phyloP scores from a whole-genome alignment of 1,140 invertebrate genomes.

The Atopsyche davidsoni region DNA sequence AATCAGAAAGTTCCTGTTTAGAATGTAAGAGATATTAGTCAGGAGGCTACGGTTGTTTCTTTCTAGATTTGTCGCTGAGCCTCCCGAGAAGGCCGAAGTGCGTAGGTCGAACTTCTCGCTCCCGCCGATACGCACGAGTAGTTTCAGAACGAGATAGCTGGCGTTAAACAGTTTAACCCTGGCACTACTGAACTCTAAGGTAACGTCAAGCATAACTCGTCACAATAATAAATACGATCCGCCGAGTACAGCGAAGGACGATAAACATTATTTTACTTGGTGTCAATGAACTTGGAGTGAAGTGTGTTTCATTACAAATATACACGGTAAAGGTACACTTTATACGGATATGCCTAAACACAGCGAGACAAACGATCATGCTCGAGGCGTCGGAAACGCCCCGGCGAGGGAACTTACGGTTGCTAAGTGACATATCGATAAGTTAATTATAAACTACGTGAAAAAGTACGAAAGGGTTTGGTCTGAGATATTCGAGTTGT shows the following conservation, averaged over 20 bases:
- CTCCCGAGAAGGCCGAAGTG: no score
- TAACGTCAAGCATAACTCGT: slow-evolving; percentile 4
- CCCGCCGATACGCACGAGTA: no score
- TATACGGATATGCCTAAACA: slow-evolving; percentile 14
- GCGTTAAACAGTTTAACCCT: slow-evolving; percentile 7
- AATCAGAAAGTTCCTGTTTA: no score
- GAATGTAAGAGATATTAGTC: no score
- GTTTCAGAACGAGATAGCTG: no score
- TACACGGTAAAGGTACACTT: slow-evolving; percentile 21
- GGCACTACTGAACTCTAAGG: slow-evolving; percentile 7
- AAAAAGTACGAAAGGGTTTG: slow-evolving; percentile 24
- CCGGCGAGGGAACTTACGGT: no score
- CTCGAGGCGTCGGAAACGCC: no score
- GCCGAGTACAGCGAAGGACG: slow-evolving; percentile 16
- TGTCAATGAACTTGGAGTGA: slow-evolving; percentile 30
- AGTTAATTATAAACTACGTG: no score
- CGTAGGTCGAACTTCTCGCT: neutral
- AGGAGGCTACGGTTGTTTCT: no score
- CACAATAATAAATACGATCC: slow-evolving; percentile 19
- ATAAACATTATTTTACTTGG: slow-evolving; percentile 24
- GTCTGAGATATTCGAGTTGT: no score
- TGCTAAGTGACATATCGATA: no score
- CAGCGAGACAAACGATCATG: slow-evolving; percentile 18
- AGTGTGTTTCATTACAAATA: slow-evolving; percentile 14
- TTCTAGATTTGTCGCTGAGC: no score